A percentile compares a stretch with the other conserved stretches of the same genome.
These are phyloP conservation scores for Erythrolamprus reginae DNA, from an alignment of 2,113 vertebrate species.

Conservation along the genomic window DNA sequence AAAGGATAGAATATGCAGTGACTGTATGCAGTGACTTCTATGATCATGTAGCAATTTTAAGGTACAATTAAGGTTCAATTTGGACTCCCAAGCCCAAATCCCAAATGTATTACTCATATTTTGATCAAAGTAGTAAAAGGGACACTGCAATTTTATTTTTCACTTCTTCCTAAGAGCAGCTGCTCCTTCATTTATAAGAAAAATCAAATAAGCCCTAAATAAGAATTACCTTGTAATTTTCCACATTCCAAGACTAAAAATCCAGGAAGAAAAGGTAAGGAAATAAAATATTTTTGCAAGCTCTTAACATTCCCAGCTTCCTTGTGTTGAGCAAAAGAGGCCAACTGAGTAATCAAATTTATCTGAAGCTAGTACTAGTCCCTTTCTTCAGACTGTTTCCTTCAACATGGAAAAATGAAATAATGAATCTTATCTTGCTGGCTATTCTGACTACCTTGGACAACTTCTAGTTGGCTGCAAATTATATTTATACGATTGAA, in stretches of 20 bases:
- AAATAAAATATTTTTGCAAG: not conserved
- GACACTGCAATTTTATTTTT: not conserved
- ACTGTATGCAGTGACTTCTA: not conserved
- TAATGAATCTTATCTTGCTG: not conserved
- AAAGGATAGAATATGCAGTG: too few species aligned
- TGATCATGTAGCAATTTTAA: not conserved
- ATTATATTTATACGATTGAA: not conserved
- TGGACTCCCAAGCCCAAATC: not conserved
- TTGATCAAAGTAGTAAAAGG: not conserved
- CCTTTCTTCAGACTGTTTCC: not conserved
- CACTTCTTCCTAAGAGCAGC: not conserved
- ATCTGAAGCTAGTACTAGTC: not conserved
- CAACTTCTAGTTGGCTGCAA: not conserved
- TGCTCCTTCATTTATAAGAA: not conserved
- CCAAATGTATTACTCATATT: not conserved
- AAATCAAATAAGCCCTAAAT: not conserved
- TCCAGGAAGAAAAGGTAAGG: not conserved
- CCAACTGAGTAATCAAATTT: not conserved
- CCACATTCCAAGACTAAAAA: not conserved
- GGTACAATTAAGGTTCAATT: too few species aligned
- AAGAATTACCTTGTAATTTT: not conserved
- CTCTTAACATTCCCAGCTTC: not conserved
- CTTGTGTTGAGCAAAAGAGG: not conserved
- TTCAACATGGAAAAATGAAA: not conserved
- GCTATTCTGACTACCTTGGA: not conserved